These are phyloP conservation scores for Gortyna flavago DNA, from an alignment of 2,888 invertebrate genomes.

Conservation along the genomic window DNA sequence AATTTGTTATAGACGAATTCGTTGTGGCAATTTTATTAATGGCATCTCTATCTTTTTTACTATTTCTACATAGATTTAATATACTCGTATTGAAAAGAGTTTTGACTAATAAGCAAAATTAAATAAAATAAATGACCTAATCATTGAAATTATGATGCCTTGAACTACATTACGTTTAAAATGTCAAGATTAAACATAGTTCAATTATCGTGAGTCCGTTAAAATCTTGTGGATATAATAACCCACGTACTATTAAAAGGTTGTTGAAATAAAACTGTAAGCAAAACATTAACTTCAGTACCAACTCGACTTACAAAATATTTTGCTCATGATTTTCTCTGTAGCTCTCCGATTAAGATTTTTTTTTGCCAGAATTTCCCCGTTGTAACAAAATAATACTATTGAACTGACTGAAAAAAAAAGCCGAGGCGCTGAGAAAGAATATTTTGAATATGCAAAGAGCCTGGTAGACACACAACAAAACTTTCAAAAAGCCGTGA, in stretches of 20 bases:
- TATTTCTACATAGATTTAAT: not conserved
- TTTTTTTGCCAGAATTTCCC: not conserved
- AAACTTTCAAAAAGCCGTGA: constrained; percentile 6
- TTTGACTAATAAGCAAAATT: constrained; percentile 17
- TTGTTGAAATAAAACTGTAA: constrained; percentile 5
- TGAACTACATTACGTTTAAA: constrained; percentile 39
- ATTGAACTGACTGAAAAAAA: not conserved
- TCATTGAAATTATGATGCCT: constrained; percentile 42
- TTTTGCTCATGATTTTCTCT: not conserved
- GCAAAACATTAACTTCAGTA: constrained; percentile 9
- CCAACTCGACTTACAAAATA: not conserved
- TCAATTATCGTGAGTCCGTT: constrained; percentile 40
- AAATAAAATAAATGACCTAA: constrained; percentile 38
- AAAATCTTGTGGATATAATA: constrained; percentile 31
- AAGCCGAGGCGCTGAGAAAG: not conserved
- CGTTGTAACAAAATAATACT: not conserved
- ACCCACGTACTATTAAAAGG: not conserved
- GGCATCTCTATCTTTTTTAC: not conserved
- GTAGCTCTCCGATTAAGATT: not conserved
- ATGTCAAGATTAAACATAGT: constrained; percentile 55
- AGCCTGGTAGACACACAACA: not conserved
- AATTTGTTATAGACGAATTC: constrained; percentile 12
- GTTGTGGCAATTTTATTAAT: constrained; percentile 17
- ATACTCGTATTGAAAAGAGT: not conserved
- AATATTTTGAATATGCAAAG: not conserved